Percentiles rank a stretch among this genome's conserved stretches.
Evolutionary conservation across 2,113 vertebrate genomes (phyloP).

Genomic region (Syngnathus floridae): DNA sequence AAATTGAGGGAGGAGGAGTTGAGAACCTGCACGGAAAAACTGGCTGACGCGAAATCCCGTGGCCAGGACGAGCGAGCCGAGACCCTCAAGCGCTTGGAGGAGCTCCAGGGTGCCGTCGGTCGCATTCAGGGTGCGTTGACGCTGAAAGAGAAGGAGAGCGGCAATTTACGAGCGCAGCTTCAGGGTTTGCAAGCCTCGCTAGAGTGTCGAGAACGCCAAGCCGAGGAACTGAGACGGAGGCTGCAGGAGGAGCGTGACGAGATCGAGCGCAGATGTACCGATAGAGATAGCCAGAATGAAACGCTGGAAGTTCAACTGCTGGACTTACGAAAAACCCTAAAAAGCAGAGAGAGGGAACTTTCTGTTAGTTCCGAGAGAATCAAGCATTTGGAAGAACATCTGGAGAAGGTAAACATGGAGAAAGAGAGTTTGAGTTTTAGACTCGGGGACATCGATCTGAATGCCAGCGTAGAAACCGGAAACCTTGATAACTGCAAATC

Average conservation of each 20-base stretch:
- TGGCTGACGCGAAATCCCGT: constrained; percentile 43
- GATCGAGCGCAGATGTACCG: constrained; percentile 52
- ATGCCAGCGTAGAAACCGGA: constrained; percentile 42
- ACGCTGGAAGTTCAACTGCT: constrained; percentile 59
- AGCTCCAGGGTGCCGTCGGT: constrained; percentile 59
- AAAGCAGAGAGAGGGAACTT: constrained; percentile 67
- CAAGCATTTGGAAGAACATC: constrained; percentile 72
- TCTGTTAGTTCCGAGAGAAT: constrained; percentile 70
- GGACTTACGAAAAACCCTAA: constrained; percentile 65
- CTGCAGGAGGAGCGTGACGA: constrained; percentile 65
- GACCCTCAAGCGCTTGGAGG: constrained; percentile 62
- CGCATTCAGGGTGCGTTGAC: constrained; percentile 69
- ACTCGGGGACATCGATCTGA: constrained; percentile 54
- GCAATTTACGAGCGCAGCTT: constrained; percentile 75
- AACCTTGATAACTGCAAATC: constrained; percentile 43
- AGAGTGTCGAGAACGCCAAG: constrained; percentile 65
- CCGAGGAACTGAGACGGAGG: constrained; percentile 59
- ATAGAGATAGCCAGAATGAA: constrained; percentile 52
- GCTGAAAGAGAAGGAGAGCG: constrained; percentile 72
- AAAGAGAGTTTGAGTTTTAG: constrained; percentile 60
- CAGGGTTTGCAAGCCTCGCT: constrained; percentile 67
- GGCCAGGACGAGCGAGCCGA: constrained; percentile 62
- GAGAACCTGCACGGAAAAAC: constrained; percentile 63
- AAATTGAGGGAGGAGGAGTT: constrained; percentile 67
- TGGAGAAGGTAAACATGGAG: constrained; percentile 67